phyloP scores from a whole-genome alignment of 2,113 vertebrate species.

The Dinomys branickii region DNA sequence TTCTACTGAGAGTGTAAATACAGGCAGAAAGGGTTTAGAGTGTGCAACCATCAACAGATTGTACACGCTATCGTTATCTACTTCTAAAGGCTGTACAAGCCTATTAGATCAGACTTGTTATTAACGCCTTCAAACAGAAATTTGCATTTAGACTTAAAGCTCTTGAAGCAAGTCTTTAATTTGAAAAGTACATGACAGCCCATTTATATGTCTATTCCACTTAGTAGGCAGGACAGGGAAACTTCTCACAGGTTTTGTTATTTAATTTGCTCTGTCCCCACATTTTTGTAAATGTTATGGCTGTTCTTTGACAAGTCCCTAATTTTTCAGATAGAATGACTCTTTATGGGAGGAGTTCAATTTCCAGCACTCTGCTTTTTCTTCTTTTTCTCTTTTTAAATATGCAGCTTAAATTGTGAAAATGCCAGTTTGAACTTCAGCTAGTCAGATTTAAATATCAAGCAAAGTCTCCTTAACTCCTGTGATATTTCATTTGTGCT shows the following conservation, averaged over 20 bases:
- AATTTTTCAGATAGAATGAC: constrained; percentile 73
- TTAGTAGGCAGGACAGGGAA: constrained; percentile 49
- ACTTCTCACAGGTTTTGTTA: constrained; percentile 59
- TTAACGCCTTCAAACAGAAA: constrained; percentile 45
- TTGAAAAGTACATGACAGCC: constrained; percentile 49
- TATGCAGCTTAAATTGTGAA: constrained; percentile 68
- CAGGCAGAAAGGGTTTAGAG: background rate
- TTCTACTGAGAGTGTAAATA: constrained; percentile 23
- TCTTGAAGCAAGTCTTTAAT: constrained; percentile 39
- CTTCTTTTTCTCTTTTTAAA: constrained; percentile 36
- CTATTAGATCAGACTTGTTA: background rate
- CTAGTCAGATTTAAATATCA: constrained; percentile 74
- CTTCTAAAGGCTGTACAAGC: background rate
- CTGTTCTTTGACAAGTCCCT: constrained; percentile 71
- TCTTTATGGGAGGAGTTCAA: constrained; percentile 69
- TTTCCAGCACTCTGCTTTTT: constrained; percentile 60
- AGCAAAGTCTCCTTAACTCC: constrained; percentile 44
- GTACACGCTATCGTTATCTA: background rate
- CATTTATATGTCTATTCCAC: constrained; percentile 55
- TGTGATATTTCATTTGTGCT: constrained; percentile 58
- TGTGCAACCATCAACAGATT: background rate
- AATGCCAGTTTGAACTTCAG: constrained; percentile 76
- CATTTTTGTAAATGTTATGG: constrained; percentile 76
- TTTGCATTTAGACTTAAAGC: constrained; percentile 32
- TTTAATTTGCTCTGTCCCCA: constrained; percentile 73